Evolutionary conservation across 2,888 invertebrate genomes (phyloP), one percentile per base, ranked within the genome.

Genomic region (Dryobotodes eremita): DNA sequence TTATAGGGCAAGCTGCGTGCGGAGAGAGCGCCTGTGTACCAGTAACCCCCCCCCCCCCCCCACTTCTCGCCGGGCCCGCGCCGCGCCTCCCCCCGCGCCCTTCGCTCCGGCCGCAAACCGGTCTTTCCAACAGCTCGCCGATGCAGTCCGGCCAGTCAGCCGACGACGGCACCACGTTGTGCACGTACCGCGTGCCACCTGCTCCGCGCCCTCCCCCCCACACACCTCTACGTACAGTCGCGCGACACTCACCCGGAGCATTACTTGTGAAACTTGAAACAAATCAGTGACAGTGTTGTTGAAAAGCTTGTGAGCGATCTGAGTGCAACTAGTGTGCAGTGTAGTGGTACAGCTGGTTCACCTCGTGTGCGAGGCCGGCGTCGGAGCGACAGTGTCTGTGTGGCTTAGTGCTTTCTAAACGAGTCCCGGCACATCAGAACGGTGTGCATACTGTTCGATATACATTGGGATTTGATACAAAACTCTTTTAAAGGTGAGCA

Each of bases 1-100:
- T 94, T 95, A 92, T 94, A 94, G 95, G 94, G 93, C 94, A 92
- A 90, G 91, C 92, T 91, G 93, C 91, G 92, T 85, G 85, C 88
- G 89, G 92, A 89, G 92, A 89, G 90, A 90, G 90, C 89, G 88
- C 81, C 76, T 53, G 78, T 50, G 46, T 84, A 70, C 81, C 75
- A 78, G 77, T 65, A 10, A 5, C 46, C 84, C 65, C 79, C 71
- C 82, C 86, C 31, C 13, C 23, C 26, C n/a, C 71, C 70, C 59
- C 69, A 69, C 76, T 7, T 5, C 42, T 5, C 78, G 62, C 75
- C 57, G 15, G 72, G 85, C 84, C 77, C 83, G 77, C 85, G 76
- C 74, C 83, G 80, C 86, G 75, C 82, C 86, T 74, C 82, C 82
- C 76, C 69, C 78, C 80, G 85, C 89, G 86, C 80, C 77, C 88